A percentile compares a stretch with the other conserved stretches of the same genome.
These are phyloP conservation scores for Bolinopsis microptera DNA, from an alignment of 37 sponge, comb jelly and placozoan species.

Conservation along the genomic window DNA sequence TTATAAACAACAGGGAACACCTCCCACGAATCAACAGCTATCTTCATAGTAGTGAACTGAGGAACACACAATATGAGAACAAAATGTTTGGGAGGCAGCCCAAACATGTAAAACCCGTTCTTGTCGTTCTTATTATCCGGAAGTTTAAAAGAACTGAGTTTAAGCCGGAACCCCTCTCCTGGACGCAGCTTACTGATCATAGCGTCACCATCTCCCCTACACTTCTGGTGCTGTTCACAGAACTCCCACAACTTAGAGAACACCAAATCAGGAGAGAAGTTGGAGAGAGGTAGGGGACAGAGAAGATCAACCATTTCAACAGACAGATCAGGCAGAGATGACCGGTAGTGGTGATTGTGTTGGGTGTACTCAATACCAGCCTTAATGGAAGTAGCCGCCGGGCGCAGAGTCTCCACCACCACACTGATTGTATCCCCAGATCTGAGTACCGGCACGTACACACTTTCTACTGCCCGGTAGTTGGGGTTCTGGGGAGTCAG, in stretches of 20 bases:
- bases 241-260: constrained; percentile 33
- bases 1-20: constrained; percentile 7
- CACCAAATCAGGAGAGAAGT: constrained; percentile 42
- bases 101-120: constrained; percentile 42
- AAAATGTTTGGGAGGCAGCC: constrained; percentile 13
- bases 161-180: background rate
- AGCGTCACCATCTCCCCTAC: background rate
- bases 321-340: background rate
- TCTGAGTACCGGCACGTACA: constrained; percentile 4
- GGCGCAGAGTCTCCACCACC: background rate
- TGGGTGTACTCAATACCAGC: constrained; percentile 29
- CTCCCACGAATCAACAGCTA: constrained; percentile 21
- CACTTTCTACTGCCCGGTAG: background rate
- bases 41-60: constrained; percentile 8
- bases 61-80: constrained; percentile 16
- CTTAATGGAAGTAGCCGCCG: background rate
- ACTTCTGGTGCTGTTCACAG: background rate
- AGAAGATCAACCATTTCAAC: background rate
- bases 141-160: background rate
- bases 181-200: constrained; percentile 13
- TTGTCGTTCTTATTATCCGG: constrained; percentile 6
- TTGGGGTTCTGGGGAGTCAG: background rate
- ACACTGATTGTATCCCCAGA: constrained; percentile 53
- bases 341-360: background rate
- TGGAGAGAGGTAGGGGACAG: constrained; percentile 53